Base-by-base conservation (phyloP, 37 sponge, comb jelly and placozoan species). In the Lycopodina hypogea region DNA sequence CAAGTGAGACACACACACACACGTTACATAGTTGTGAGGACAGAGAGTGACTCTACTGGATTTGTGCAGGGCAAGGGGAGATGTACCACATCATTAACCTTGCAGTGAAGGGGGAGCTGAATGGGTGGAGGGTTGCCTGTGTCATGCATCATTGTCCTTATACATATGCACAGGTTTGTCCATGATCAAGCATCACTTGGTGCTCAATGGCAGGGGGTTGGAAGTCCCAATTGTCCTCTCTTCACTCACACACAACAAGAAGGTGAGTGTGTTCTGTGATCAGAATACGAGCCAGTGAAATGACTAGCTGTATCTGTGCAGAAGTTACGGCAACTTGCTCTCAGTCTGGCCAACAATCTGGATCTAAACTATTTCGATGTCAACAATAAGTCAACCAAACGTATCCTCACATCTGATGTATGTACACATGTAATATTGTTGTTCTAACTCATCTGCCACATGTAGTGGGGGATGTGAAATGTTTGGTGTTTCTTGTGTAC, bases 321-420 rank as follows among this genome's bases (percentile, higher is more conserved):
- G 86, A 79, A 73, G 33, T 41, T 86, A 41, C 33, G 80, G 24
- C 63, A 42, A 2, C 40, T 86, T 41, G 80, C 67, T 12, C 73
- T 78, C 22, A 32, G 48, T 14, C 62, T 86, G 3, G 73, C 86
- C 0, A 53, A 39, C 58, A 74, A 51, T 3, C 80, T 86, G 32
- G 28, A 29, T n/a, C 37, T 86, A 67, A 86, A 86, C 66, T 86
- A 79, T 51, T 86, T 86, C 74, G 80, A 79, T 55, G 21, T 42
- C 37, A 73, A 86, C 48, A 56, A 86, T 37, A 24, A 33, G 15
- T 86, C 86, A 34, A 79, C 66, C 33, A 74, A 86, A 37, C 86
- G 86, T 86, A 86, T 86, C 86, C 79, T 45, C 48, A 12, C 48
- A 12, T 45, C 48, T 45, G 8, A 45, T 45, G 48, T n/a, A n/a